Evolutionary conservation across 2,888 invertebrate genomes (phyloP).

Genomic region (Acrocyrtus sp.): DNA sequence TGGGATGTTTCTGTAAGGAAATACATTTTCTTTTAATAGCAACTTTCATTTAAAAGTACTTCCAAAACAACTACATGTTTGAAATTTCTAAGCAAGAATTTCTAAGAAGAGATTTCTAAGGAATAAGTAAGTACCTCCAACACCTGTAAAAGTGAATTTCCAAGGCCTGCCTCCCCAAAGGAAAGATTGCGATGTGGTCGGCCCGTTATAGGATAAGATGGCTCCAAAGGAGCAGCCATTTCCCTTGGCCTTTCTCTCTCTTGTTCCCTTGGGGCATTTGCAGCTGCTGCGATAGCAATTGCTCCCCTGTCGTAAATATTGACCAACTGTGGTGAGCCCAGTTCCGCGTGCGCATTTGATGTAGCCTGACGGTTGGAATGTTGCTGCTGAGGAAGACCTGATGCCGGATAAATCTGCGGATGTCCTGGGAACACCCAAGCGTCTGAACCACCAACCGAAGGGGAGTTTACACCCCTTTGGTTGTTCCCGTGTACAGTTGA

Average conservation of each 20-base stretch:
- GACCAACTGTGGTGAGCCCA: slow-evolving; percentile 41
- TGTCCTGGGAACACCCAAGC: slow-evolving; percentile 65
- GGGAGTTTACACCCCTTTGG: slow-evolving; percentile 71
- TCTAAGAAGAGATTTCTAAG: no score
- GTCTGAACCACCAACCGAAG: slow-evolving; percentile 69
- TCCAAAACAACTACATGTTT: slow-evolving; percentile 63
- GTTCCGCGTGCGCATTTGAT: slow-evolving; percentile 56
- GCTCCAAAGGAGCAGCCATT: slow-evolving; percentile 31
- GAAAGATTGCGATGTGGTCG: slow-evolving; percentile 72
- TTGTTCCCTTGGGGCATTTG: slow-evolving; percentile 43
- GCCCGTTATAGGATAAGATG: slow-evolving; percentile 47
- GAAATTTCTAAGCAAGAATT: no score
- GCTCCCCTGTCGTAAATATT: slow-evolving; percentile 18
- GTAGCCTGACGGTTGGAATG: slow-evolving; percentile 57
- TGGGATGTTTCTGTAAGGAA: slow-evolving; percentile 83
- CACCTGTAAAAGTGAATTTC: slow-evolving; percentile 83
- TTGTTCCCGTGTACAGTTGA: slow-evolving; percentile 59
- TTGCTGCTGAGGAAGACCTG: slow-evolving; percentile 61
- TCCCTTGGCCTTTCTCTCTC: slow-evolving; percentile 52
- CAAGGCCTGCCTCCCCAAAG: slow-evolving; percentile 67
- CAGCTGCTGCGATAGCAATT: slow-evolving; percentile 46
- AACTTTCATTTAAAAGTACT: not conserved
- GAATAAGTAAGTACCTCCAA: slow-evolving; percentile 74
- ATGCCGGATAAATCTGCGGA: slow-evolving; percentile 49
- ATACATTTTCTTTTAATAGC: not conserved